These are phyloP conservation scores for Mellilla xanthometata DNA, from an alignment of 2,888 invertebrate species.

Conservation along the genomic window DNA sequence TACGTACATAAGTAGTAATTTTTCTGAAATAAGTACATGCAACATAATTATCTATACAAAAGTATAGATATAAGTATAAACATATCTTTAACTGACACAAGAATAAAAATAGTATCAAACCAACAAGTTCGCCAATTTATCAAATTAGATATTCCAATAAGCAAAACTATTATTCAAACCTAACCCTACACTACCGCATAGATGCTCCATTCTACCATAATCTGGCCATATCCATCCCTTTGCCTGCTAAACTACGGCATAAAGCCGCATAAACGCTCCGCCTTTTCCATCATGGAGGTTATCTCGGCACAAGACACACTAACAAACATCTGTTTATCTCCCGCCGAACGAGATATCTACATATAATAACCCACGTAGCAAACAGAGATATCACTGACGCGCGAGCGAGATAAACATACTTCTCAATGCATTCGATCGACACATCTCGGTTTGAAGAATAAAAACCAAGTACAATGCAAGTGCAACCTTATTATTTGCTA, in stretches of 20 bases:
- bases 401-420: slow-evolving; percentile 70
- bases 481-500: slow-evolving; percentile 65
- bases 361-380: slow-evolving; percentile 68
- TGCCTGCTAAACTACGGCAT: slow-evolving; percentile 31
- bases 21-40: too few relatives aligned
- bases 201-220: slow-evolving; percentile 46
- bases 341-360: slow-evolving; percentile 74
- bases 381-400: slow-evolving; percentile 66
- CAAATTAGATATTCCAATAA: slow-evolving; percentile 28
- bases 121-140: not conserved
- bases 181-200: slow-evolving; percentile 28
- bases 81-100: too few relatives aligned
- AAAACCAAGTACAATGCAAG: slow-evolving; percentile 61
- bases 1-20: too few relatives aligned
- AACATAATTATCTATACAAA: too few relatives aligned
- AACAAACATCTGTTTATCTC: slow-evolving; percentile 76
- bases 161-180: slow-evolving; percentile 36
- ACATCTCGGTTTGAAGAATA: slow-evolving; percentile 54
- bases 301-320: slow-evolving; percentile 59
- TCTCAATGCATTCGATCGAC: slow-evolving; percentile 64
- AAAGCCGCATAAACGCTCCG: slow-evolving; percentile 59
- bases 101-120: too few relatives aligned
- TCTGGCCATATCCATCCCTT: slow-evolving; percentile 34
- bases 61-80: too few relatives aligned
- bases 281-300: slow-evolving; percentile 79